phyloP scores from a whole-genome alignment of 1,140 invertebrate species.

The Cryptotermes secundus region DNA sequence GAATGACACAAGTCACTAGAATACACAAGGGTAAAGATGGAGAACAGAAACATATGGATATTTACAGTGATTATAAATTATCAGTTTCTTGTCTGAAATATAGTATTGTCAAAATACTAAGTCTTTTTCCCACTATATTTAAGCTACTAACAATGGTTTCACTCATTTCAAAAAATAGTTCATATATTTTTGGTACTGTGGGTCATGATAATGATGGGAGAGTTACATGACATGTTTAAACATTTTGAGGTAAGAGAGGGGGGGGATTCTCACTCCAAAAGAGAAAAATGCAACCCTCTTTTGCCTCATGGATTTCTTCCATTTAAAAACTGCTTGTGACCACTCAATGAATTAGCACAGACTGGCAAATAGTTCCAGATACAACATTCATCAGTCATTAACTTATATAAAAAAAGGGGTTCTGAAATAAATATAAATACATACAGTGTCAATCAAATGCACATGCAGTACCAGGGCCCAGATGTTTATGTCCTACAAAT shows the following conservation, averaged over 20 bases:
- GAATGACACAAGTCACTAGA: slow-evolving; percentile 25
- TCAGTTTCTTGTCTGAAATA: slow-evolving; percentile 28
- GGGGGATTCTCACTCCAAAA: neutral
- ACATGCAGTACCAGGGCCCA: neutral
- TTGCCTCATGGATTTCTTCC: neutral
- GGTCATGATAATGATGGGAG: slow-evolving; percentile 4
- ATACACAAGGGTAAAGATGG: neutral
- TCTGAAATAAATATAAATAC: slow-evolving; percentile 16
- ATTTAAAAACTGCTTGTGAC: slow-evolving; percentile 16
- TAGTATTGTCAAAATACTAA: slow-evolving; percentile 29
- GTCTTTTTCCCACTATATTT: slow-evolving; percentile 21
- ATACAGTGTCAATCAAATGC: neutral
- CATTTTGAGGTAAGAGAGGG: slow-evolving; percentile 1
- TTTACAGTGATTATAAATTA: slow-evolving; percentile 24
- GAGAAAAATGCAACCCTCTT: neutral
- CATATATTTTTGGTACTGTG: slow-evolving; percentile 25
- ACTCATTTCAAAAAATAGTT: slow-evolving; percentile 29
- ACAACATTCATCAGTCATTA: neutral
- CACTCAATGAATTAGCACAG: neutral
- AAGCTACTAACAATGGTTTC: slow-evolving; percentile 20
- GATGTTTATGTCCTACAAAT: neutral
- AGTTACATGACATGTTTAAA: neutral
- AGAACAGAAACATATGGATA: slow-evolving; percentile 26
- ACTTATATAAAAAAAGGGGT: neutral
- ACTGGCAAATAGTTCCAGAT: neutral